Conservation (phyloP, 2,888 invertebrate species). For the Drosophila subquinaria region DNA sequence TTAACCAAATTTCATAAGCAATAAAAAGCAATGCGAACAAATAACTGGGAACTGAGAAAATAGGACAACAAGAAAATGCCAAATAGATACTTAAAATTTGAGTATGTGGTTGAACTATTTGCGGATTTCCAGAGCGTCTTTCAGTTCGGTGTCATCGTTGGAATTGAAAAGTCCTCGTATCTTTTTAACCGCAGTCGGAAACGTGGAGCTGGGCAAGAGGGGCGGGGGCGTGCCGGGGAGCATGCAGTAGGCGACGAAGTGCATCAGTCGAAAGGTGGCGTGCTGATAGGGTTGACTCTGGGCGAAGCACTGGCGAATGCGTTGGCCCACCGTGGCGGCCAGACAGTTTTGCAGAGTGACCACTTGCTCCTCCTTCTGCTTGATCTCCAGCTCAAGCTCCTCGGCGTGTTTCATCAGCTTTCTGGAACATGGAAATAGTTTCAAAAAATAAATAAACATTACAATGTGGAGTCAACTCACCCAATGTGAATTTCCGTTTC, state of each 20-base stretch:
- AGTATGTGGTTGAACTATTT: neutral
- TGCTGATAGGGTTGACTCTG: conserved; percentile 67
- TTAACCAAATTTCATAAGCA: neutral
- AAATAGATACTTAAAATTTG: conserved; percentile 8
- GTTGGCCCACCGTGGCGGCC: conserved; percentile 73
- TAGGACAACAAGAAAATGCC: neutral
- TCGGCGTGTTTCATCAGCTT: conserved; percentile 50
- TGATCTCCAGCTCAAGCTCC: conserved; percentile 46
- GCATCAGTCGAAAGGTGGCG: conserved; percentile 74
- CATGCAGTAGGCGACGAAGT: conserved; percentile 77
- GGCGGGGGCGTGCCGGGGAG: conserved; percentile 80
- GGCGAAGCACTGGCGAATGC: conserved; percentile 70
- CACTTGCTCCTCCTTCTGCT: conserved; percentile 64
- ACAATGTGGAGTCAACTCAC: conserved; percentile 9
- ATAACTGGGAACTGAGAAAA: conserved; percentile 13
- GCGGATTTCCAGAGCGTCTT: neutral
- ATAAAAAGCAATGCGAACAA: conserved; percentile 3
- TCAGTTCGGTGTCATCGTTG: neutral
- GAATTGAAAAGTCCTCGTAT: conserved; percentile 42
- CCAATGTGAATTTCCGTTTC: conserved; percentile 14
- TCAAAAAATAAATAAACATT: too few relatives aligned
- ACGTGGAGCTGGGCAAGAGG: conserved; percentile 34
- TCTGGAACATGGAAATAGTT: conserved; percentile 26
- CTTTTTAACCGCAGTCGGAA: conserved; percentile 53
- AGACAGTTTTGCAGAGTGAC: conserved; percentile 65